These are phyloP conservation scores for Myotis brandtii DNA, from an alignment of 2,113 vertebrate genomes.

Conservation along the genomic window DNA sequence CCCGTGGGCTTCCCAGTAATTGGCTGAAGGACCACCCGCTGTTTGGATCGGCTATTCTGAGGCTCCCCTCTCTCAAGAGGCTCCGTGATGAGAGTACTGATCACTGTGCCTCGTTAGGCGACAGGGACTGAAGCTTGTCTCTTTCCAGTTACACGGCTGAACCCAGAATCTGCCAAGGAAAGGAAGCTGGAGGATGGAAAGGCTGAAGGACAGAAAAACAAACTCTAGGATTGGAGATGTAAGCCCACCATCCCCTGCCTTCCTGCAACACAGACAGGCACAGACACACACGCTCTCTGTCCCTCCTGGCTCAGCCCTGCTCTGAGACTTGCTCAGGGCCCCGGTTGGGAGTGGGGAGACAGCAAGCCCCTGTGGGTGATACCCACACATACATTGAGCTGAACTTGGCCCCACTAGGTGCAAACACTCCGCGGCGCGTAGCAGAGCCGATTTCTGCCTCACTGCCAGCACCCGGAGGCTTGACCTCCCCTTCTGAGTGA, in stretches of 20 bases:
- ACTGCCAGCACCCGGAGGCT: not conserved
- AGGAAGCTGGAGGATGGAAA: not conserved
- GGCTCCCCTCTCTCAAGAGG: not conserved
- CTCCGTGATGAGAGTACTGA: not conserved
- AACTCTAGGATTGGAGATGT: not conserved
- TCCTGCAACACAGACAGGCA: not conserved
- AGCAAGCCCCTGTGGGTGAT: not conserved
- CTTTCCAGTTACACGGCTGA: not conserved
- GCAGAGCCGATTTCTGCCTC: not conserved
- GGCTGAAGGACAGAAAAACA: too few species aligned
- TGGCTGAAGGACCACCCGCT: not conserved
- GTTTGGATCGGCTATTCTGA: not conserved
- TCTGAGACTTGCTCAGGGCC: not conserved
- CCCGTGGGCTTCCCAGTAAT: not conserved
- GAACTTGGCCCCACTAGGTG: not conserved
- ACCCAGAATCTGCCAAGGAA: not conserved
- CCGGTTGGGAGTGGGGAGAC: not conserved
- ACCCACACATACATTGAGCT: not conserved
- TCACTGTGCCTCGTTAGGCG: not conserved
- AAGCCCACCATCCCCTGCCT: not conserved
- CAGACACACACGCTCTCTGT: not conserved
- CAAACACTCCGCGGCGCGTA: fast-evolving
- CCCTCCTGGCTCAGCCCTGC: not conserved
- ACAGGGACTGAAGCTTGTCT: not conserved
- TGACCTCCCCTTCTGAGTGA: not conserved